Percentiles rank a stretch among this genome's conserved stretches.
Evolutionary conservation across 2,113 vertebrate genomes (phyloP).

Genomic region (Brienomyrus longianalis): DNA sequence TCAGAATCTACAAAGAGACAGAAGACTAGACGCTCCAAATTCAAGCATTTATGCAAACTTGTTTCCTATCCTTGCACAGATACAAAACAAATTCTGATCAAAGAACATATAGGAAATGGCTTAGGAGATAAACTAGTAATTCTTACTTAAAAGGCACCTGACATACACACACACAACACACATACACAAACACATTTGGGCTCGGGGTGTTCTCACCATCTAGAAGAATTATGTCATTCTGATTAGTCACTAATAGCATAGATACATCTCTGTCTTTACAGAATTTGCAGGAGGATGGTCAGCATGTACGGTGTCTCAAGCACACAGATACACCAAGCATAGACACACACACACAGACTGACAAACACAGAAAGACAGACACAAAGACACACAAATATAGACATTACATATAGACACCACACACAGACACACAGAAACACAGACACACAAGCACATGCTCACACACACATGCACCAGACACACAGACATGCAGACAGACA

Average conservation of each 20-base stretch:
- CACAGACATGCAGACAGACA: no score
- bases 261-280: no score
- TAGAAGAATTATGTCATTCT: no score
- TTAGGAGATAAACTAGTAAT: neutral
- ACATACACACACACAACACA: neutral
- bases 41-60: neutral
- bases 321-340: neutral
- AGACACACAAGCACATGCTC: neutral
- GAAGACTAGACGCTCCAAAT: neutral
- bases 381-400: no score
- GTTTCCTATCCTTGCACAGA: neutral
- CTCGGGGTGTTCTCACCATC: no score
- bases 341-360: no score
- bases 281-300: no score
- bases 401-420: neutral
- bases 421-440: neutral
- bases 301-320: no score
- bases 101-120: neutral
- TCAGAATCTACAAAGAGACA: constrained; percentile 71
- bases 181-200: neutral
- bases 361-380: no score
- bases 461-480: neutral
- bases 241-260: no score
- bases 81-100: neutral
- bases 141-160: neutral